Percentiles rank a stretch among this genome's conserved stretches.
phyloP scores from a whole-genome alignment of 2,797 vertebrate species.

The Lithobates pipiens region DNA sequence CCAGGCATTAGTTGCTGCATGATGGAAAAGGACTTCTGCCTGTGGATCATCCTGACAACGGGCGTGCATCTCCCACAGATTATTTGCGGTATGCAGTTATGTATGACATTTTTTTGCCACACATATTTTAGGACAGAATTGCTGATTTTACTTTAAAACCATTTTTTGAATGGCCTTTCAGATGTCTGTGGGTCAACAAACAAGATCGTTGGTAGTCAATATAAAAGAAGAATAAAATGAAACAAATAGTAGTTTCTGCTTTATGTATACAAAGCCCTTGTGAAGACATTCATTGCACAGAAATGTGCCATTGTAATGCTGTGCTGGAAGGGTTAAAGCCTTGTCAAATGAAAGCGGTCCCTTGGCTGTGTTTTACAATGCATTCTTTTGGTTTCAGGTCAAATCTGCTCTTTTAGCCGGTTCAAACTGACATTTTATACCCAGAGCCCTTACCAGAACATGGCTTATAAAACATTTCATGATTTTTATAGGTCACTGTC shows the following conservation, averaged over 20 bases:
- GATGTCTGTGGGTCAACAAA: neutral
- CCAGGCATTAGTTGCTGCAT: too few relatives aligned
- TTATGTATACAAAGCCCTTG: neutral
- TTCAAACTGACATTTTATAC: slow-evolving; percentile 59
- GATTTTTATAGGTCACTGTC: slow-evolving; percentile 62
- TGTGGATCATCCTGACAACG: too few relatives aligned
- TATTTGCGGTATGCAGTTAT: too few relatives aligned
- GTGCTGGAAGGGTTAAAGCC: slow-evolving; percentile 11
- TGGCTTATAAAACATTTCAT: slow-evolving; percentile 54
- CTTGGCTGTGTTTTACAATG: slow-evolving; percentile 44
- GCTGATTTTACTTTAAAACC: neutral
- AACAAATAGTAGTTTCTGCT: neutral
- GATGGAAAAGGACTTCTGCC: too few relatives aligned
- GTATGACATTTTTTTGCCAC: too few relatives aligned
- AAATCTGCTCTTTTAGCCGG: slow-evolving; percentile 45
- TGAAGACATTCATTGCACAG: neutral
- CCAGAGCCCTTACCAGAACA: slow-evolving; percentile 50
- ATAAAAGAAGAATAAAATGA: neutral
- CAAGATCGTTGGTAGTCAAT: neutral
- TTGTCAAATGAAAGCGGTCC: slow-evolving; percentile 27
- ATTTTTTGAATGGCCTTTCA: slow-evolving; percentile 4
- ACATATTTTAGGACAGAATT: neutral
- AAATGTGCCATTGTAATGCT: neutral
- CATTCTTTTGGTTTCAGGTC: slow-evolving; percentile 58
- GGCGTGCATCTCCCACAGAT: too few relatives aligned